These are phyloP conservation scores for Hystrix cristata DNA, from an alignment of 2,113 vertebrate genomes.

Conservation along the genomic window DNA sequence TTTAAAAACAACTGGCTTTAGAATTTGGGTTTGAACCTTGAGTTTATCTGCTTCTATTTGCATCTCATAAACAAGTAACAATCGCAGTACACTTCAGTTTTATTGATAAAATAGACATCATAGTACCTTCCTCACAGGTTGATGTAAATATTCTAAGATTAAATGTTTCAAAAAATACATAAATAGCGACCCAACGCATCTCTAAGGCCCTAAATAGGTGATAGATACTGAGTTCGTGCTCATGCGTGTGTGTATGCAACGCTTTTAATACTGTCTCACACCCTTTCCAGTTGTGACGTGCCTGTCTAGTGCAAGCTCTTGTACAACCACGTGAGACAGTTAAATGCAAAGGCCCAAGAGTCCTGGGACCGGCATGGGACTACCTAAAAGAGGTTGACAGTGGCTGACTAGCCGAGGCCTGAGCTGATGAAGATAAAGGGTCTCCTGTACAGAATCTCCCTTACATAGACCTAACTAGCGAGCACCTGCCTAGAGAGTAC, in stretches of 20 bases:
- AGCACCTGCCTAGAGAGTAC: background rate
- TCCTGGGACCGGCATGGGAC: background rate
- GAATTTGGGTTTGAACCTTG: background rate
- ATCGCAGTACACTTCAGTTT: background rate
- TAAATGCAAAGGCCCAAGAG: background rate
- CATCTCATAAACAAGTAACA: background rate
- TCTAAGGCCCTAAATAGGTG: background rate
- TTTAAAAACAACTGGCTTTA: background rate
- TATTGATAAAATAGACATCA: background rate
- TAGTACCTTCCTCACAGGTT: background rate
- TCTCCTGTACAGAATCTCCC: background rate
- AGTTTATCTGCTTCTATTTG: background rate
- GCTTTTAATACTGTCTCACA: background rate
- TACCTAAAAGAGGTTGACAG: background rate
- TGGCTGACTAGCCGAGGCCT: background rate
- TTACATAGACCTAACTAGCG: background rate
- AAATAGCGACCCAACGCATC: background rate
- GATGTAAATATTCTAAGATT: background rate
- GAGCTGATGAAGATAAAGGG: background rate
- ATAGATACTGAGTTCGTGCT: background rate
- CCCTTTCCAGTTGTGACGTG: background rate
- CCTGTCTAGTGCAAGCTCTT: background rate
- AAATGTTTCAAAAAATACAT: background rate
- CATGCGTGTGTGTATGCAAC: background rate
- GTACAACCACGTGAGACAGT: background rate